phyloP scores from a whole-genome alignment of 35 echinoderm and acorn worm genomes.

The Lytechinus pictus region DNA sequence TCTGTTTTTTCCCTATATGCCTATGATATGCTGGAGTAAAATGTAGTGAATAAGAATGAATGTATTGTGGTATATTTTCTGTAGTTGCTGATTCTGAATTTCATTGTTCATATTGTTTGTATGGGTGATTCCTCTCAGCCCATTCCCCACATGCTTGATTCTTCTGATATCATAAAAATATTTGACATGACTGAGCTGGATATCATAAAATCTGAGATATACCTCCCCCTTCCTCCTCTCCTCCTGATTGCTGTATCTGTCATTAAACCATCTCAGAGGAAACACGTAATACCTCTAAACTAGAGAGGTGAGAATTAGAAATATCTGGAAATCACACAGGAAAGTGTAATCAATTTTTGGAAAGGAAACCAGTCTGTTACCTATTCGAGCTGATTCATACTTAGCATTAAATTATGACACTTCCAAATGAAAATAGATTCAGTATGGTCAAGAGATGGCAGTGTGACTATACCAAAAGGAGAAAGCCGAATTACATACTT shows the following conservation, averaged over 20 bases:
- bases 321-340: conserved; percentile 37
- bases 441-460: not conserved
- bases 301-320: not conserved
- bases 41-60: no score
- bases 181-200: not conserved
- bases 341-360: conserved; percentile 28
- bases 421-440: not conserved
- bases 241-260: not conserved
- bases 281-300: not conserved
- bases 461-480: not conserved
- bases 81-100: not conserved
- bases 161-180: not conserved
- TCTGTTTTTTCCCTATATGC: no score
- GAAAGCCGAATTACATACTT: no score
- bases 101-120: not conserved
- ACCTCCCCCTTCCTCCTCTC: not conserved
- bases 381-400: conserved; percentile 17
- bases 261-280: not conserved
- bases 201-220: not conserved
- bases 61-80: no score
- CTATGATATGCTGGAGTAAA: no score
- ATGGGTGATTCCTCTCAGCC: no score
- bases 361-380: conserved; percentile 41
- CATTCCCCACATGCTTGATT: not conserved
- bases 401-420: conserved; percentile 31